phyloP scores from a whole-genome alignment of 1,140 invertebrate species.

The Chironomus tepperi region DNA sequence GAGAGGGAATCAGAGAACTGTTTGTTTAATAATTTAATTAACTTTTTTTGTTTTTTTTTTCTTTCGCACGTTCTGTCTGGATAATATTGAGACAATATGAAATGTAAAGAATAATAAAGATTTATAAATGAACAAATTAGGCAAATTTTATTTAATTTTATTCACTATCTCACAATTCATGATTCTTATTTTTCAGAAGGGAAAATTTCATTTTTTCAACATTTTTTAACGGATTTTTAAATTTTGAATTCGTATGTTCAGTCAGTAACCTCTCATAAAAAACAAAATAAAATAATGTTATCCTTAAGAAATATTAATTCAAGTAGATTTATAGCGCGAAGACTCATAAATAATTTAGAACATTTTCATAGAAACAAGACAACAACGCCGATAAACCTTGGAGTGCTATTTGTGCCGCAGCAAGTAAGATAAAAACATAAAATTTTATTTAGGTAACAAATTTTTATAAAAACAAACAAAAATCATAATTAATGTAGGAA shows the following conservation, averaged over 20 bases:
- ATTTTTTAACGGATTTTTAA: too few species aligned
- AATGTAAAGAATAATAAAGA: too few species aligned
- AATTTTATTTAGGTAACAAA: not conserved
- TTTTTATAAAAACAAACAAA: not conserved
- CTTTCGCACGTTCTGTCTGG: not conserved
- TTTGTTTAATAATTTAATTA: not conserved
- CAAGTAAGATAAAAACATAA: not conserved
- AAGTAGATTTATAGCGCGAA: not conserved
- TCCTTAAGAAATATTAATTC: not conserved
- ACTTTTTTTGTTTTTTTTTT: not conserved
- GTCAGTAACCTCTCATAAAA: not conserved
- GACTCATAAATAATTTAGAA: not conserved
- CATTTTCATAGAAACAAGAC: not conserved
- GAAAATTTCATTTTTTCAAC: too few species aligned
- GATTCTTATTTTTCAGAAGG: too few species aligned
- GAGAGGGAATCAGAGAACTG: not conserved
- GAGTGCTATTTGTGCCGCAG: not conserved
- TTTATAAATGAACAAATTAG: too few species aligned
- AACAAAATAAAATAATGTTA: not conserved
- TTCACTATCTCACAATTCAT: too few species aligned
- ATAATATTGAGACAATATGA: too few species aligned
- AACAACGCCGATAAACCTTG: not conserved
- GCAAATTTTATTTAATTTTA: too few species aligned
- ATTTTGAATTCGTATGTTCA: too few species aligned
- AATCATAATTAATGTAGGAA: conserved; percentile 41